These are phyloP conservation scores for Tupaia tana DNA, from an alignment of 2,113 vertebrate genomes.

Conservation along the genomic window DNA sequence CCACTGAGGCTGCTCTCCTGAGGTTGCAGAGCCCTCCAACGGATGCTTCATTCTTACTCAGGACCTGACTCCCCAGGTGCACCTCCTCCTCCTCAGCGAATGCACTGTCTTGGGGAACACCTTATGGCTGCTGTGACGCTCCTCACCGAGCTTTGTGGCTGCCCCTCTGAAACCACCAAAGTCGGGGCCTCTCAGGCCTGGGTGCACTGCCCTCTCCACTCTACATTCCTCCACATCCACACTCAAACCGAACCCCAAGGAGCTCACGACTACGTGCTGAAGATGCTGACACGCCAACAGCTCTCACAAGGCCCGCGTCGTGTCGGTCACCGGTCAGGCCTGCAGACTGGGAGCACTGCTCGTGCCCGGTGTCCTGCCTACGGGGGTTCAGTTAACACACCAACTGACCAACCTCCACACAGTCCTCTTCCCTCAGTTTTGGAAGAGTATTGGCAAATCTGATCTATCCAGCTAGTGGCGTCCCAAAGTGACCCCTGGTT, in stretches of 20 bases:
- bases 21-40: neutral
- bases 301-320: too few relatives aligned
- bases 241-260: neutral
- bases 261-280: neutral
- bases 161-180: neutral
- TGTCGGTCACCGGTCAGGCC: too few relatives aligned
- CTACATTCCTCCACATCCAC: neutral
- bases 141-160: neutral
- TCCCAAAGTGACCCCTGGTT: neutral
- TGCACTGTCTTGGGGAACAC: neutral
- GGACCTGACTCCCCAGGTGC: neutral
- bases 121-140: neutral
- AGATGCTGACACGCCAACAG: neutral
- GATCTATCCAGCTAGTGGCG: neutral
- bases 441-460: neutral
- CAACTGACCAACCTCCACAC: neutral
- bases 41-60: neutral
- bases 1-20: neutral
- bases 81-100: neutral
- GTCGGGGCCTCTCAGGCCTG: neutral
- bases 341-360: too few relatives aligned
- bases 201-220: neutral
- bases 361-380: neutral
- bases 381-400: neutral
- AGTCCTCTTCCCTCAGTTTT: neutral